These are phyloP conservation scores for Microctenopoma steveboyesi DNA, from an alignment of 2,797 vertebrate species.

Conservation along the genomic window DNA sequence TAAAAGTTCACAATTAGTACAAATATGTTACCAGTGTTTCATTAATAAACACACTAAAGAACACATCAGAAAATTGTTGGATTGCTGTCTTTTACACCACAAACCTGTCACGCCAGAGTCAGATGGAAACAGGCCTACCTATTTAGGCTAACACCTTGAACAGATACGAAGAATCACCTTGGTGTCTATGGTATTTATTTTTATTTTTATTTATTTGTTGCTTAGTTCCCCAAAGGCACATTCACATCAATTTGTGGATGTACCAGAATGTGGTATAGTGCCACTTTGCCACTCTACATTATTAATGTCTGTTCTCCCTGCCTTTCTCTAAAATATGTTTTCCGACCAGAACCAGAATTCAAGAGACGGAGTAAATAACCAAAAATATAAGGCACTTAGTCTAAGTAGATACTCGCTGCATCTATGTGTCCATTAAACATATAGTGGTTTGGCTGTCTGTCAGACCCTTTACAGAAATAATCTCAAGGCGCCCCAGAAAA, in stretches of 20 bases:
- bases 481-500: slow-evolving; percentile 7
- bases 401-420: slow-evolving; percentile 49
- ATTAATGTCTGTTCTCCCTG: slow-evolving; percentile 30
- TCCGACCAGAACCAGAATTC: slow-evolving; percentile 12
- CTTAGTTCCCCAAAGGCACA: neutral
- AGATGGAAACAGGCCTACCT: neutral
- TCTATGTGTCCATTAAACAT: slow-evolving; percentile 18
- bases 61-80: neutral
- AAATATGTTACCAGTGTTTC: neutral
- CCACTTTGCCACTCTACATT: slow-evolving; percentile 35
- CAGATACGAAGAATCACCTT: neutral
- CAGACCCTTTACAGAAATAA: slow-evolving; percentile 60
- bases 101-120: neutral
- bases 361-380: slow-evolving; percentile 5
- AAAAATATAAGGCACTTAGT: slow-evolving; percentile 60
- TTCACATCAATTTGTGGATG: neutral
- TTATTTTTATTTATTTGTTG: too few species aligned
- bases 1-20: neutral
- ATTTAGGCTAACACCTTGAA: neutral
- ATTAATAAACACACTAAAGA: neutral
- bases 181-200: neutral
- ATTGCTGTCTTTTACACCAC: neutral
- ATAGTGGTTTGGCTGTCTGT: slow-evolving; percentile 37
- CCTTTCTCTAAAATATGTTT: slow-evolving; percentile 34
- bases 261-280: slow-evolving; percentile 6